phyloP scores from a whole-genome alignment of 2,888 invertebrate species.

The Agrilus biguttatus region DNA sequence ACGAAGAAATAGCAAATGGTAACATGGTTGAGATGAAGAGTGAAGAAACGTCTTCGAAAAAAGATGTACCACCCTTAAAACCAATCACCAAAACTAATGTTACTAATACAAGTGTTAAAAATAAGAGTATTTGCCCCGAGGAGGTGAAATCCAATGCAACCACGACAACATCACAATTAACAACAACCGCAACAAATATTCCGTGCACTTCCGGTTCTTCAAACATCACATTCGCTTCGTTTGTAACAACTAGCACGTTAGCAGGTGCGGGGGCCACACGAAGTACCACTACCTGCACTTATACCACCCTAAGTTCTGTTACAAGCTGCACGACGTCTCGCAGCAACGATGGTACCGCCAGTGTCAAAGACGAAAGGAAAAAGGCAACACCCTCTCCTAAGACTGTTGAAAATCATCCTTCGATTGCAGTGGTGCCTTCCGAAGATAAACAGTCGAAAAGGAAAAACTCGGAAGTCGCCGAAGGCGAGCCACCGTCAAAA shows the following conservation, averaged over 20 bases:
- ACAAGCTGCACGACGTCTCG: no score
- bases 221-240: no score
- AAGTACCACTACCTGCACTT: no score
- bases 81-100: background rate
- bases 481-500: constrained; percentile 16
- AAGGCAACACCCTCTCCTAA: background rate
- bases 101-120: background rate
- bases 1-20: constrained; percentile 6
- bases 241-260: no score
- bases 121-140: background rate
- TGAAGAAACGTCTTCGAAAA: background rate
- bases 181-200: no score
- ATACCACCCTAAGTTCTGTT: no score
- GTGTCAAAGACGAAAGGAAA: background rate
- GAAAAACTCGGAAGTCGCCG: background rate
- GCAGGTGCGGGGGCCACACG: no score
- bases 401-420: background rate
- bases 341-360: no score
- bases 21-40: background rate
- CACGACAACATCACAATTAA: background rate
- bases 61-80: background rate
- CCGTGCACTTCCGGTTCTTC: no score
- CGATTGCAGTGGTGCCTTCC: background rate
- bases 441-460: background rate
- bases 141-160: background rate